Evolutionary conservation across 1,140 invertebrate genomes (phyloP).

Genomic region (Mylabris phalerata): DNA sequence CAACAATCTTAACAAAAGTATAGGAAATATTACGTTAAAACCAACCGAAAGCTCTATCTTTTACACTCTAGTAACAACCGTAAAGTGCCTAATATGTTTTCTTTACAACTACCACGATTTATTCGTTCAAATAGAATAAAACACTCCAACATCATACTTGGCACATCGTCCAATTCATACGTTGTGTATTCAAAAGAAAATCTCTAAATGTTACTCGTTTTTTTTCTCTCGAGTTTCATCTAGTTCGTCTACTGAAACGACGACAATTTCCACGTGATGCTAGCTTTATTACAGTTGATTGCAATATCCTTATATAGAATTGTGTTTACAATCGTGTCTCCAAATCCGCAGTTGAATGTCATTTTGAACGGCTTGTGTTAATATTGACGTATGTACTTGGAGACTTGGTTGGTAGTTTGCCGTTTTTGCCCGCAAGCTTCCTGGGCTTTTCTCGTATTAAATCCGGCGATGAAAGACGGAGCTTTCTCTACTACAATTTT

Average conservation of each 20-base stretch:
- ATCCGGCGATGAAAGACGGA: constrained; percentile 21
- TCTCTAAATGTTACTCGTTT: too few species aligned
- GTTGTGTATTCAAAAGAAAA: too few species aligned
- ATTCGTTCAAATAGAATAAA: too few species aligned
- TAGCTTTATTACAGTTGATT: not conserved
- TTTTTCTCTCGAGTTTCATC: too few species aligned
- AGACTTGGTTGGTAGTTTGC: constrained; percentile 16
- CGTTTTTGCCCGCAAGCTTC: constrained; percentile 18
- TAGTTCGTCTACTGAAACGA: too few species aligned
- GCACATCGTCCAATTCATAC: not conserved
- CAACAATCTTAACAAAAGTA: constrained; percentile 15
- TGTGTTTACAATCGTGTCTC: constrained; percentile 11
- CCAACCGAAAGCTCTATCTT: constrained; percentile 9
- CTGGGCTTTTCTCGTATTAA: constrained; percentile 22
- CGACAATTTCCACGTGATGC: not conserved
- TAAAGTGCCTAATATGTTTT: constrained; percentile 16
- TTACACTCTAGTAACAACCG: constrained; percentile 1
- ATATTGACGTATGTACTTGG: constrained; percentile 33
- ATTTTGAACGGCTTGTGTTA: constrained; percentile 31
- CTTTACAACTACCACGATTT: constrained; percentile 1
- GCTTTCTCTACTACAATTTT: constrained; percentile 9
- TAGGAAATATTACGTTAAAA: constrained; percentile 14
- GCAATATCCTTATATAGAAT: constrained; percentile 5
- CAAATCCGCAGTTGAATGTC: constrained; percentile 26
- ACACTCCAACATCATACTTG: not conserved